Evolutionary conservation across 2,888 invertebrate species (phyloP).

Genomic region (Acholoe squamosa): DNA sequence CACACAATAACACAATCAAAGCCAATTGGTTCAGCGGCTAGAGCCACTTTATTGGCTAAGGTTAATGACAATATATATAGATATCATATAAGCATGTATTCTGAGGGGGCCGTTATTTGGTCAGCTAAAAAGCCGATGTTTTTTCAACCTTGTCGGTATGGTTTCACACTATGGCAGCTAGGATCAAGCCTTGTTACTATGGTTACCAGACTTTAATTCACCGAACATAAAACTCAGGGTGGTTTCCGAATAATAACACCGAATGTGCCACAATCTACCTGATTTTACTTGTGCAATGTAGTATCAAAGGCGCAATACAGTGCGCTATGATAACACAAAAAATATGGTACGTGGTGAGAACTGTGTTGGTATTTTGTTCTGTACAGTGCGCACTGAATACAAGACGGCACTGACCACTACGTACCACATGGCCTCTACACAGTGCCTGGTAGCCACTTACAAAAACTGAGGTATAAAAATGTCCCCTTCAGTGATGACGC

Average conservation of each 20-base stretch:
- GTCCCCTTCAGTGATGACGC: neutral
- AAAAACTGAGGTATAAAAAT: constrained; percentile 7
- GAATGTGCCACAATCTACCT: too few species aligned
- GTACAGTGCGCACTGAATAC: too few species aligned
- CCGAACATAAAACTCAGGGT: neutral
- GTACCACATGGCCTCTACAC: too few species aligned
- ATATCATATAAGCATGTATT: neutral
- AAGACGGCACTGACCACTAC: neutral
- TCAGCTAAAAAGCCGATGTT: constrained; percentile 20
- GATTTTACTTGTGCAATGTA: too few species aligned
- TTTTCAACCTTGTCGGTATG: neutral
- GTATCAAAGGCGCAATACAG: too few species aligned
- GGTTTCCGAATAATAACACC: too few species aligned
- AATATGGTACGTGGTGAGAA: too few species aligned
- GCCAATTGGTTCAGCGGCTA: neutral
- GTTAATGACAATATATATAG: constrained; percentile 12
- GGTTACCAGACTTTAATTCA: too few species aligned
- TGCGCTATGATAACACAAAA: too few species aligned
- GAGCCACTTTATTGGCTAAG: constrained; percentile 14
- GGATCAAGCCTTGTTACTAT: neutral
- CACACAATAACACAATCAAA: neutral
- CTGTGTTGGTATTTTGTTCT: too few species aligned
- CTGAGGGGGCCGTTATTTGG: neutral
- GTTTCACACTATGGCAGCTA: neutral
- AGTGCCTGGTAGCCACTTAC: too few species aligned